A percentile compares a stretch with the other conserved stretches of the same genome.
Conservation (phyloP, 2,888 invertebrate species). For the Tanytarsus gracilentus region DNA sequence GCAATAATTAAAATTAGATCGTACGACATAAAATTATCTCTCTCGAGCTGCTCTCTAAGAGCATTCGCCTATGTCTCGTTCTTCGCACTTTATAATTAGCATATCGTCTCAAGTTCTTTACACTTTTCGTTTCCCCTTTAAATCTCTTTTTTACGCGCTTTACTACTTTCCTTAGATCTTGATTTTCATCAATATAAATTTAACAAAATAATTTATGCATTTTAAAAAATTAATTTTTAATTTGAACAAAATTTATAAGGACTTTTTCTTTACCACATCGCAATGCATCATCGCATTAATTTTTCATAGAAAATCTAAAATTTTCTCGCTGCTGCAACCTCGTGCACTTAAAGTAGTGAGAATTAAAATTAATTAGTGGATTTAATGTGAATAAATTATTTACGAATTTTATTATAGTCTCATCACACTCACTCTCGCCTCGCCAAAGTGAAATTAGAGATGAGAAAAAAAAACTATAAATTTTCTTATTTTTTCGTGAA, state of each 20-base stretch:
- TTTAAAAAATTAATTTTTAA: too few relatives aligned
- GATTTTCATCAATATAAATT: too few relatives aligned
- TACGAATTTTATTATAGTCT: slow-evolving; percentile 11
- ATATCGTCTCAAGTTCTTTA: slow-evolving; percentile 9
- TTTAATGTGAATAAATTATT: slow-evolving; percentile 28
- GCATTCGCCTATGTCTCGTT: slow-evolving; percentile 16
- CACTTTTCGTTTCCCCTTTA: background rate
- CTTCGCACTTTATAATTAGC: slow-evolving; percentile 27
- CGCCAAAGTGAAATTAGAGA: background rate
- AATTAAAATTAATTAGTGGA: slow-evolving; percentile 29
- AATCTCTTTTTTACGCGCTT: background rate
- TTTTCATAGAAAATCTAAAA: too few relatives aligned
- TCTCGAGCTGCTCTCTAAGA: background rate
- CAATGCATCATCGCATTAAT: too few relatives aligned
- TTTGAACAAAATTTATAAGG: too few relatives aligned
- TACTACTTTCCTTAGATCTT: too few relatives aligned
- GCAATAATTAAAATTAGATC: slow-evolving; percentile 26
- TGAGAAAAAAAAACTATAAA: slow-evolving; percentile 10
- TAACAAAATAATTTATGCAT: too few relatives aligned
- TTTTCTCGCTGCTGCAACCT: too few relatives aligned
- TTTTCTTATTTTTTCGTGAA: slow-evolving; percentile 2
- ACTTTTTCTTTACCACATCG: too few relatives aligned
- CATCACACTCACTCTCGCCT: background rate
- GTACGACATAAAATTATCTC: slow-evolving; percentile 25
- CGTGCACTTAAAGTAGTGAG: slow-evolving; percentile 15